These are phyloP conservation scores for Dipodomys spectabilis DNA, from an alignment of 2,113 vertebrate genomes.

Conservation along the genomic window DNA sequence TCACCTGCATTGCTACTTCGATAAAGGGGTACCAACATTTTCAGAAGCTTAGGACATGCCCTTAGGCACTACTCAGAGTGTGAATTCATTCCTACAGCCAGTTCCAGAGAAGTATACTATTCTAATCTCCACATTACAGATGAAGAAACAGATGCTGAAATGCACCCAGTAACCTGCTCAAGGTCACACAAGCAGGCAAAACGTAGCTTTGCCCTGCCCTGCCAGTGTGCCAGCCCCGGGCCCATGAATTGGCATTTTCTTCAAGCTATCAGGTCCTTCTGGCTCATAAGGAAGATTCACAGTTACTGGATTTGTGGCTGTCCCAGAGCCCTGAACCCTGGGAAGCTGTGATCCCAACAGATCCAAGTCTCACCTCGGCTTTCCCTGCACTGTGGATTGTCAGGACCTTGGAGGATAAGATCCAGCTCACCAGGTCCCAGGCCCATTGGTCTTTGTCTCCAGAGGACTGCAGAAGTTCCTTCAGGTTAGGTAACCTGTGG, in stretches of 20 bases:
- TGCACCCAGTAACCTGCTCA: not conserved
- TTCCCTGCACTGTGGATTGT: conserved; percentile 93
- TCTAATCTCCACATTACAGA: not conserved
- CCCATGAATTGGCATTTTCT: not conserved
- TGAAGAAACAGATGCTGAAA: not conserved
- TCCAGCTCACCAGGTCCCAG: conserved; percentile 94
- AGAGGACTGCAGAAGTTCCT: conserved; percentile 89
- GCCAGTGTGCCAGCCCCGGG: not conserved
- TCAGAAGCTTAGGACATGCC: not conserved
- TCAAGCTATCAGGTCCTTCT: not conserved
- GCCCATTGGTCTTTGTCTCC: conserved; percentile 86
- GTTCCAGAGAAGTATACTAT: not conserved
- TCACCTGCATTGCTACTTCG: not conserved
- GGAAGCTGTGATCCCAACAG: not conserved
- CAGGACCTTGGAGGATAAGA: conserved; percentile 94
- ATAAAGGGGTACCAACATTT: not conserved
- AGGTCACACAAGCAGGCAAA: not conserved
- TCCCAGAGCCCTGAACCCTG: not conserved
- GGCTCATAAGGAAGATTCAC: not conserved
- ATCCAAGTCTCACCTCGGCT: conserved; percentile 88
- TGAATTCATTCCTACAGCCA: not conserved
- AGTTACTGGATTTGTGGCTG: not conserved
- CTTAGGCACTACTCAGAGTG: conserved; percentile 4
- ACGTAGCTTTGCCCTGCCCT: not conserved
- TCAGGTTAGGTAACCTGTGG: conserved; percentile 90